Conservation (phyloP, 1,140 invertebrate genomes). For the Temnothorax curvispinosus region DNA sequence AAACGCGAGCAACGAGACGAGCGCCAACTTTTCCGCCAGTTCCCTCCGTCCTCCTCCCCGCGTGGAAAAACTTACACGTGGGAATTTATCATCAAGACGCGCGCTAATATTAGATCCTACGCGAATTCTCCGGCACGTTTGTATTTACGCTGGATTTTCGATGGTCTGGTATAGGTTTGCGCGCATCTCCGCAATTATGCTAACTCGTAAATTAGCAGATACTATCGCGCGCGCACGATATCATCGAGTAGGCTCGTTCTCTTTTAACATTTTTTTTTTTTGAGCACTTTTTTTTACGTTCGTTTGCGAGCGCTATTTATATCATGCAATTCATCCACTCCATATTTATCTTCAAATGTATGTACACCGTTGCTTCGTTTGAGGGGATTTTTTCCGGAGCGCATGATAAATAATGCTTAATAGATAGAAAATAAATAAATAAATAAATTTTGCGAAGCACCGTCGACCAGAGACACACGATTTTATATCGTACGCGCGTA, state of each 20-base stretch:
- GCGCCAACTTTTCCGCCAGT: constrained; percentile 5
- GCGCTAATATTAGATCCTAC: constrained; percentile 28
- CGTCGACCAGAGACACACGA: not conserved
- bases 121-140: not conserved
- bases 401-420: constrained; percentile 24
- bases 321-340: constrained; percentile 28
- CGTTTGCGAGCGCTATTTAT: constrained; percentile 14
- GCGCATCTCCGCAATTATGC: not conserved
- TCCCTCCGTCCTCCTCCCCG: not conserved
- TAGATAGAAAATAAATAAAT: constrained; percentile 36
- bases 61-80: constrained; percentile 2
- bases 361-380: not conserved
- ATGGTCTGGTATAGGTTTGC: not conserved
- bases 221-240: not conserved
- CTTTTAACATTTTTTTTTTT: not conserved
- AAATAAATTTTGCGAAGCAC: constrained; percentile 2
- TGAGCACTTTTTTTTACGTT: not conserved
- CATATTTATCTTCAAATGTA: constrained; percentile 16
- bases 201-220: constrained; percentile 9
- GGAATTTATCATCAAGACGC: constrained; percentile 24
- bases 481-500: constrained; percentile 9
- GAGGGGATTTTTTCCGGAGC: not conserved
- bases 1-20: not conserved
- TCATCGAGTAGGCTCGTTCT: not conserved
- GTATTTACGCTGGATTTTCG: not conserved